These are phyloP conservation scores for Gymnopithys bicolor DNA, from an alignment of 2,797 vertebrate species.

Conservation along the genomic window DNA sequence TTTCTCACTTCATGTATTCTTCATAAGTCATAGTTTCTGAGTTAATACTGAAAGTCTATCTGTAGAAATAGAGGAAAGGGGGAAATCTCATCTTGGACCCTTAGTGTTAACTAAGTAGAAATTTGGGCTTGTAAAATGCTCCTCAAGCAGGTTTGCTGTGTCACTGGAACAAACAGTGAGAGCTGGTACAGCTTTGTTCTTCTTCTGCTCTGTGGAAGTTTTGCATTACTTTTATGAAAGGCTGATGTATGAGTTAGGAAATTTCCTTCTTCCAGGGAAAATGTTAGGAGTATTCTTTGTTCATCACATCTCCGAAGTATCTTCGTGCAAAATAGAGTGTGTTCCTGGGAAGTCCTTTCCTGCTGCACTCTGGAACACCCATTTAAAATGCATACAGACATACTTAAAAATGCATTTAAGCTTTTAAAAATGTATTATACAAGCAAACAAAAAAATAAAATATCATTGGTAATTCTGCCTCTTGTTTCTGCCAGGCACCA, in stretches of 20 bases:
- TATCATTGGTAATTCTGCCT: not conserved
- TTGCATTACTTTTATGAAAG: not conserved
- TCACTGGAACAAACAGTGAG: not conserved
- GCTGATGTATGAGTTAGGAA: not conserved
- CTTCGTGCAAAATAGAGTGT: not conserved
- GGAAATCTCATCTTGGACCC: not conserved
- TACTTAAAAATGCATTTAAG: not conserved
- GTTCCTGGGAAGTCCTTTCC: not conserved
- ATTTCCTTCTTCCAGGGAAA: not conserved
- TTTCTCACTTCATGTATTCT: not conserved
- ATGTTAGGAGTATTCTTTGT: accelerated
- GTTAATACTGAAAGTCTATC: not conserved
- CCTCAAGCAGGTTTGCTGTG: not conserved
- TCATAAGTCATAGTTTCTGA: not conserved
- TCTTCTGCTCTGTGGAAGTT: not conserved
- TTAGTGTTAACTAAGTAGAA: not conserved
- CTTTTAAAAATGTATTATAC: not conserved
- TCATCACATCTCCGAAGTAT: not conserved
- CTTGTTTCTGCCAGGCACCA: not conserved
- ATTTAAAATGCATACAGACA: not conserved
- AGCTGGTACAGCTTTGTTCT: not conserved
- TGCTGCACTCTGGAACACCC: not conserved
- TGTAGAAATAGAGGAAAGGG: not conserved
- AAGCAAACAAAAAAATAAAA: not conserved
- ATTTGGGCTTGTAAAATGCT: not conserved